Base-by-base conservation (phyloP, 92 coral and sea anemone genomes). In the Phenganax stokvisi region DNA sequence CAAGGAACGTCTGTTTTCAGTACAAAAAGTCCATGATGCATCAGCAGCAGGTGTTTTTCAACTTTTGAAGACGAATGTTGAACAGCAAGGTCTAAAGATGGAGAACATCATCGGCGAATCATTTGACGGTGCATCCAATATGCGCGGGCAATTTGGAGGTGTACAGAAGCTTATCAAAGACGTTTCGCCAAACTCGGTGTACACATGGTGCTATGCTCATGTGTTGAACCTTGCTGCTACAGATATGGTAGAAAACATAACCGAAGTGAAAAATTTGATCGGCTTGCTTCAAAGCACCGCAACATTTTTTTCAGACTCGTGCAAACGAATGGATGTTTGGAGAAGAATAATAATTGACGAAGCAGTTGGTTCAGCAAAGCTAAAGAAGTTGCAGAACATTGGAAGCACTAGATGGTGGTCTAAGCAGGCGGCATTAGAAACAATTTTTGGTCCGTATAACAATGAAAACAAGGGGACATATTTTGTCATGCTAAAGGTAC, bases 201-300 rank as follows among this genome's bases (percentile, higher is more conserved):
- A 73, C 58, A 73, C 78, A n/a, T 73, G 60, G 78, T 73, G 78
- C 61, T 73, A 73, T 17, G 78, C 78, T 51, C 78, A 73, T 73
- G 78, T 53, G 5, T 73, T 73, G 28, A 73, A 73, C 20, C 78
- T 73, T 73, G 57, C 78, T 51, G 78, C 78, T 53, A 73, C 78
- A 73, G 78, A 73, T 56, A 73, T 73, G 78, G 78, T 73, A 16
- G 78, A 73, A 73, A 73, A 73, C 78, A 73, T 73, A 73, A 73
- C 27, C 15, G 78, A n/a, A 53, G 78, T 73, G 56, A 73, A 73
- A 73, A 73, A 73, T 31, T 56, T 73, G 58, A 53, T 73, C 28
- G 78, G 78, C 28, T 56, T 73, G 17, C 78, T 73, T 73, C 78
- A 73, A 56, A 73, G 78, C 59, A 73, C 78, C n/a, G 78, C 78